phyloP scores from a whole-genome alignment of 2,113 vertebrate species.

The Phodopus roborovskii region DNA sequence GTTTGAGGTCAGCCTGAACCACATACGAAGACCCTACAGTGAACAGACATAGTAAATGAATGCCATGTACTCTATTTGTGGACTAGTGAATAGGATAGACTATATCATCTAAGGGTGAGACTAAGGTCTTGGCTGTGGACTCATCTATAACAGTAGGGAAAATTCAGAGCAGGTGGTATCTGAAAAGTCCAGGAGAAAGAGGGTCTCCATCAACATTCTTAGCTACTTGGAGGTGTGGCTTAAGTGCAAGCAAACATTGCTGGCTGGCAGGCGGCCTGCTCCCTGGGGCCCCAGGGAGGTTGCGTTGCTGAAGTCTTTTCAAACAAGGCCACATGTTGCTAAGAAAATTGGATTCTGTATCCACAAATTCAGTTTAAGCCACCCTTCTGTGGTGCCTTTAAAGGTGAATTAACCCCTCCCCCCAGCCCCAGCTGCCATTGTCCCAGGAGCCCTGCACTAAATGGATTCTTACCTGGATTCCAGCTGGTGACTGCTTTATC shows the following conservation, averaged over 20 bases:
- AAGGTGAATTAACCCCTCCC: neutral
- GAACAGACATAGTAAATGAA: neutral
- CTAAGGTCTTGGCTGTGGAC: neutral
- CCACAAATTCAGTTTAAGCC: neutral
- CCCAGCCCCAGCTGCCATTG: neutral
- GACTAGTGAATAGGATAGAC: neutral
- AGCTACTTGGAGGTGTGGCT: neutral
- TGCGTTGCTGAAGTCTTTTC: neutral
- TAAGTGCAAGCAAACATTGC: neutral
- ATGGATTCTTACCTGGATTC: too few relatives aligned
- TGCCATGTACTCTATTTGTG: neutral
- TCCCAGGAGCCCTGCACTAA: neutral
- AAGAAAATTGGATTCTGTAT: neutral
- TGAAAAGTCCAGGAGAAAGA: neutral
- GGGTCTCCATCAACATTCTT: neutral
- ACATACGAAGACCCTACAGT: neutral
- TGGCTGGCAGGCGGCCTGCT: neutral
- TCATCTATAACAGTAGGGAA: neutral
- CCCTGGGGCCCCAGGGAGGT: neutral
- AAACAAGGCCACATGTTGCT: neutral
- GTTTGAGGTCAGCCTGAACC: neutral
- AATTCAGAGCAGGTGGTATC: rapidly evolving
- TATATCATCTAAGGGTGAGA: neutral
- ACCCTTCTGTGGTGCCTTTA: neutral
- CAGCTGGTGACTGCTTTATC: rapidly evolving